Evolutionary conservation across 2,113 vertebrate species (phyloP).

Genomic region (Ptilonorhynchus violaceus): DNA sequence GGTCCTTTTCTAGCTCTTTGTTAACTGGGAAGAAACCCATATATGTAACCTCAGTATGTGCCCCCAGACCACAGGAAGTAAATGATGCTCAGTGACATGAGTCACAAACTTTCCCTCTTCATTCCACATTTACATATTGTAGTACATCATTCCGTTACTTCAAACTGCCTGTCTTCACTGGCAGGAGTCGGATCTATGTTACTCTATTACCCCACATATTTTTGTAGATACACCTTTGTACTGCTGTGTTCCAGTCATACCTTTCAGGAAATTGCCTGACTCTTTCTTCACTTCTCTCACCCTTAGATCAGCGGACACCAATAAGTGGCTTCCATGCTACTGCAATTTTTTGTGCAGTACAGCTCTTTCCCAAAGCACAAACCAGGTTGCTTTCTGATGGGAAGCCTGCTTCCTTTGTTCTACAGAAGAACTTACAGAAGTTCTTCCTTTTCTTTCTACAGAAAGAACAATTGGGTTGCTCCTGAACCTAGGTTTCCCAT

Average conservation of each 20-base stretch:
- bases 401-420: constrained; percentile 17
- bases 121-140: not conserved
- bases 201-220: not conserved
- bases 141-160: not conserved
- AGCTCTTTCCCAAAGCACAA: not conserved
- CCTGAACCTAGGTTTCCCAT: constrained; percentile 34
- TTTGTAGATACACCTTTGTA: not conserved
- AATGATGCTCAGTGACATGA: not conserved
- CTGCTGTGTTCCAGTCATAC: not conserved
- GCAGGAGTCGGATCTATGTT: not conserved
- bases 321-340: not conserved
- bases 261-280: not conserved
- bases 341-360: not conserved
- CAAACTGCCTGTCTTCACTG: not conserved
- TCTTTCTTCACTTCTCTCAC: not conserved
- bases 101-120: not conserved
- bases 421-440: no score
- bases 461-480: constrained; percentile 32
- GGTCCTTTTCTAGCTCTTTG: not conserved
- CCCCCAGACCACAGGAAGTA: not conserved
- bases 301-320: not conserved
- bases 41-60: not conserved
- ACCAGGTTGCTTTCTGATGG: constrained; percentile 26
- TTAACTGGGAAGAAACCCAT: not conserved
- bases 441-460: no score